Conservation (phyloP, 2,888 invertebrate genomes). For the Leucophora obtusa region DNA sequence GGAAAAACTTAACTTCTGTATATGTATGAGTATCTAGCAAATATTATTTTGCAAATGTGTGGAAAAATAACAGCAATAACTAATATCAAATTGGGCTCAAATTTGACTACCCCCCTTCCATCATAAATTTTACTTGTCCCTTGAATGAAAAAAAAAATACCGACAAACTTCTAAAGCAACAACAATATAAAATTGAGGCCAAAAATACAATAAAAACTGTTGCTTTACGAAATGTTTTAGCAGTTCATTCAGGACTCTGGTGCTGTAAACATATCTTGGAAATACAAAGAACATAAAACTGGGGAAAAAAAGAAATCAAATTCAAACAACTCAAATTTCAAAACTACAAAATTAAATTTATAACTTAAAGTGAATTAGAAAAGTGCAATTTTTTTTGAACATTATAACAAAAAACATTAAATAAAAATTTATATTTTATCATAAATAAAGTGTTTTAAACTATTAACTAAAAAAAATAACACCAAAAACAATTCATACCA, state of each 20-base stretch:
- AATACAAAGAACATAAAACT: conserved; percentile 8
- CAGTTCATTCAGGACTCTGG: conserved; percentile 77
- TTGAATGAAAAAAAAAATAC: conserved; percentile 49
- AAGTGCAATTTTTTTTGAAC: conserved; percentile 17
- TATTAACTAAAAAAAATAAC: neutral
- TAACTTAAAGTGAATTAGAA: neutral
- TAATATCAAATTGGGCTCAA: conserved; percentile 20
- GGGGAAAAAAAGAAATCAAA: conserved; percentile 5
- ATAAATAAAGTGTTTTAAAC: neutral
- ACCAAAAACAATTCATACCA: conserved; percentile 8
- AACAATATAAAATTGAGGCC: conserved; percentile 69
- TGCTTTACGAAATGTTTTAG: conserved; percentile 70
- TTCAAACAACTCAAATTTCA: neutral
- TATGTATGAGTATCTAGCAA: neutral
- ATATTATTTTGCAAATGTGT: neutral
- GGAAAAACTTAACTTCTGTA: neutral
- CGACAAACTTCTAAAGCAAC: conserved; percentile 34
- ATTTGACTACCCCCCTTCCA: conserved; percentile 29
- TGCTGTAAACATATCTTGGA: conserved; percentile 68
- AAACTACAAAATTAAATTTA: neutral
- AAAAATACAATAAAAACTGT: conserved; percentile 75
- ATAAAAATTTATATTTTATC: neutral
- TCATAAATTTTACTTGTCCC: conserved; percentile 36
- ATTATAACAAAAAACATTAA: neutral
- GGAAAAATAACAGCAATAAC: conserved; percentile 2